Evolutionary conservation across 2,113 vertebrate genomes (phyloP), one percentile per base, ranked within the genome.

Genomic region (Etheostoma spectabile): DNA sequence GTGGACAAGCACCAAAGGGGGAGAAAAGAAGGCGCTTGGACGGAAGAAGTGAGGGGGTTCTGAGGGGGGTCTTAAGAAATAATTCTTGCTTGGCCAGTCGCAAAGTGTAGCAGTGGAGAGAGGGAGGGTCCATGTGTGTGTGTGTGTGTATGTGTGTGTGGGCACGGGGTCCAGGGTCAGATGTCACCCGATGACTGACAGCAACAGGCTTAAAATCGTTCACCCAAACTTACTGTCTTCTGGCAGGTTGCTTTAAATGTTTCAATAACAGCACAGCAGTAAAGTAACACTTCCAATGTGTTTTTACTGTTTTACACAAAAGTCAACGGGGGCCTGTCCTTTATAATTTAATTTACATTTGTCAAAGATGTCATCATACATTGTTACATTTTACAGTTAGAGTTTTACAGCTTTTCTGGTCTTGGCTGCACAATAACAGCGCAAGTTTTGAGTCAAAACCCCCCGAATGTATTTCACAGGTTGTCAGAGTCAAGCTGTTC

Each of bases 181-280:
- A 92, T 89, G 84, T 86, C 83, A 52, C 76, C 68, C 68, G 81
- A 82, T 92, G 90, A 93, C 63, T 89, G 92, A 93, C 91, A 92
- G 91, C 88, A 76, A 89, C 91, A 91, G 91, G 84, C 87, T 89
- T 84, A 35, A 85, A 88, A 79, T 67, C 10, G 1, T 63, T 88
- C 85, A 66, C 72, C 71, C 74, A 65, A 73, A 83, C 70, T 48
- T 21, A 63, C 87, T 66, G 77, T 86, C 77, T 64, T 69, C 83
- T 79, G 66, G 56, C 77, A 49, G 42, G 49, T 74, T 65, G 73
- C 66, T 77, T 80, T 60, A 85, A 74, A 77, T 74, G 73, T 77
- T 85, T 46, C 48, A 71, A 83, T 42, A 84, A 71, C 33, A 33
- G 78, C 77, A 71, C 33, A 33, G 78, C 77, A 59, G 81, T 74